Conservation (phyloP, 1,140 invertebrate species). For the Pachypeltis micranthus region DNA sequence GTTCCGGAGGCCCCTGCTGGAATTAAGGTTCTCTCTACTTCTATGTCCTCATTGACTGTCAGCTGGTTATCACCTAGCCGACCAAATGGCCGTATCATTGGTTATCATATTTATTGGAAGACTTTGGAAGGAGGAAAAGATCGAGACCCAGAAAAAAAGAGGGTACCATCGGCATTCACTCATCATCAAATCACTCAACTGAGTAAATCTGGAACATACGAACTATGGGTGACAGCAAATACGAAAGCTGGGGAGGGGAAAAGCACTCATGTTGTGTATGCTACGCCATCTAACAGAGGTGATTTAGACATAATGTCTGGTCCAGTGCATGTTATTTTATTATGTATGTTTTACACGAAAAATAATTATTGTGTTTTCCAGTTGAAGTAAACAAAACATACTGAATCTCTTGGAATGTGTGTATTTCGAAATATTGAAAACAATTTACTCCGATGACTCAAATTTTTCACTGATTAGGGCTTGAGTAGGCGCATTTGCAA, state of each 20-base stretch:
- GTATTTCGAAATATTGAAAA: too few species aligned
- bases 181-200: slow-evolving; percentile 35
- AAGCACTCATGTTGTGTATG: slow-evolving; percentile 35
- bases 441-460: too few species aligned
- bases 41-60: slow-evolving; percentile 36
- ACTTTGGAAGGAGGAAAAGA: slow-evolving; percentile 36
- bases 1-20: slow-evolving; percentile 39
- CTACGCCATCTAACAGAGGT: slow-evolving; percentile 19
- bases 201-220: slow-evolving; percentile 35
- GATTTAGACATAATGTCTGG: neutral
- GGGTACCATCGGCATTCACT: slow-evolving; percentile 27
- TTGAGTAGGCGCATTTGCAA: too few species aligned
- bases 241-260: slow-evolving; percentile 66
- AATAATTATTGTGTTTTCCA: neutral
- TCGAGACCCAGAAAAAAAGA: slow-evolving; percentile 27
- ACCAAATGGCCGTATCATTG: slow-evolving; percentile 39
- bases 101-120: slow-evolving; percentile 37
- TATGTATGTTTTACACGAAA: neutral
- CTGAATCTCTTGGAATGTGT: too few species aligned
- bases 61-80: slow-evolving; percentile 38
- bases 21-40: slow-evolving; percentile 38
- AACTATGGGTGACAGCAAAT: slow-evolving; percentile 71
- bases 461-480: too few species aligned
- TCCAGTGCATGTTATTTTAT: neutral
- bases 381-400: too few species aligned